Conservation (phyloP, 2,888 invertebrate species). For the Tanypteryx hageni region DNA sequence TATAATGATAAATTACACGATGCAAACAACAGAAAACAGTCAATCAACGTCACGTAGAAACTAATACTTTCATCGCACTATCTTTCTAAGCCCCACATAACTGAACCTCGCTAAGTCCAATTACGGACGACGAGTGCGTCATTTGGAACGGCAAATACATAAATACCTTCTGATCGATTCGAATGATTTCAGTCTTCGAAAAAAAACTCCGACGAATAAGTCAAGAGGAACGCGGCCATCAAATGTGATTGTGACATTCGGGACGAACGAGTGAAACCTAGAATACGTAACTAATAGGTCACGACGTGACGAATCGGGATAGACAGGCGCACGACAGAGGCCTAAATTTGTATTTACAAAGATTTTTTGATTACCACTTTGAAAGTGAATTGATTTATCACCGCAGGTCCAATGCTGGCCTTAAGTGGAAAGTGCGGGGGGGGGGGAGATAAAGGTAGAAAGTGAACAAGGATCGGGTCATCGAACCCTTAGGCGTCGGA, state of each 20-base stretch:
- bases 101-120: background rate
- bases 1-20: background rate
- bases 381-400: conserved; percentile 21
- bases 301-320: background rate
- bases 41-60: background rate
- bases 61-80: background rate
- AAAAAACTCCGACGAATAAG: background rate
- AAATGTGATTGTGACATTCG: background rate
- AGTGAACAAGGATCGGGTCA: background rate
- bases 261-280: background rate
- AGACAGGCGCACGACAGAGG: background rate
- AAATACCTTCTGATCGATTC: background rate
- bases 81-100: background rate
- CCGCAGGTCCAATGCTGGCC: background rate
- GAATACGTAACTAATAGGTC: background rate
- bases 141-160: background rate
- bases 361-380: background rate
- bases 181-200: background rate
- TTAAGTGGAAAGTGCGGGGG: background rate
- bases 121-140: background rate
- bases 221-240: background rate
- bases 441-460: background rate
- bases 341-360: background rate
- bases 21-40: background rate
- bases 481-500: conserved; percentile 12